phyloP scores from a whole-genome alignment of 2,797 vertebrate genomes.

The Xiphorhynchus erythropygius region DNA sequence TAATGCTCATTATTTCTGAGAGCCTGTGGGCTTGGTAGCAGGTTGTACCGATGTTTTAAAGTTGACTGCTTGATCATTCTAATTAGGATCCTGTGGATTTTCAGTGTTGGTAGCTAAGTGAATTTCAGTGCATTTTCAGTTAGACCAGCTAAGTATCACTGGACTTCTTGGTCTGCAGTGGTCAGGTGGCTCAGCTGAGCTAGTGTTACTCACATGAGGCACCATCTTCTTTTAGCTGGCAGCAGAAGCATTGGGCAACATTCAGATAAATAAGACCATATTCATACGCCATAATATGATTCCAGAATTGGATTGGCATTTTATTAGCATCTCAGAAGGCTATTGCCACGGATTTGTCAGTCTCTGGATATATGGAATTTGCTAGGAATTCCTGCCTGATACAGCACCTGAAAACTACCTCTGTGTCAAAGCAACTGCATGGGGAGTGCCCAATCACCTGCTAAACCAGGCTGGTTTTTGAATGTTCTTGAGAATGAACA shows the following conservation, averaged over 20 bases:
- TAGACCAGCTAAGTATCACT: background rate
- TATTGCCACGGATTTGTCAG: background rate
- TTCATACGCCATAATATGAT: rapidly evolving
- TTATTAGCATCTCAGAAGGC: background rate
- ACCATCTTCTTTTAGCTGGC: background rate
- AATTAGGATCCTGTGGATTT: constrained; percentile 2
- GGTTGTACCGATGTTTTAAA: background rate
- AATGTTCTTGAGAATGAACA: background rate
- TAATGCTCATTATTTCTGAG: background rate
- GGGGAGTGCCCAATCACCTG: background rate
- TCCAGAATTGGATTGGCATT: background rate
- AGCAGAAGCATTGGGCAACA: background rate
- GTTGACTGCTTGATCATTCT: background rate
- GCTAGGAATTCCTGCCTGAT: background rate
- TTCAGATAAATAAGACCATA: background rate
- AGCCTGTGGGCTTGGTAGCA: background rate
- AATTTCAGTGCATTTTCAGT: background rate
- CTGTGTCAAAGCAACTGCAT: background rate
- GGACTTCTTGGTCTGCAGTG: background rate
- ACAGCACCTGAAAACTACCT: background rate
- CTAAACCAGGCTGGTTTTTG: background rate
- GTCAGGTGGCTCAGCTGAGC: background rate
- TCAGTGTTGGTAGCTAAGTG: background rate
- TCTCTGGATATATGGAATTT: background rate
- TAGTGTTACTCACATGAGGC: background rate